Conservation (phyloP, 2,113 vertebrate species). For the Toxostoma redivivum region DNA sequence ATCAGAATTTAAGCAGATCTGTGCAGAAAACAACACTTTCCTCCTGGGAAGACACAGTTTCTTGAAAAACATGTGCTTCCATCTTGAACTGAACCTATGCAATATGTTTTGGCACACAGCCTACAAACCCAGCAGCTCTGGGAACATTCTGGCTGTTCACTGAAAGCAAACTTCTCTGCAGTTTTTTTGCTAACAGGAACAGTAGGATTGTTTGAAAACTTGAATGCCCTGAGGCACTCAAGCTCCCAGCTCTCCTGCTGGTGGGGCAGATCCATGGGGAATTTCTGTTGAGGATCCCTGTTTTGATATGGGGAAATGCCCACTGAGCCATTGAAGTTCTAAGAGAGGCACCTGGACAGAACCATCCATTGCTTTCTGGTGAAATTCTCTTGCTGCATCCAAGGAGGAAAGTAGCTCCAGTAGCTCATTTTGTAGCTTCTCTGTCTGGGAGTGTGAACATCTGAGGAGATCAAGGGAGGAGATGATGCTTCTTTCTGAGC, state of each 20-base stretch:
- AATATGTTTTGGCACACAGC: neutral
- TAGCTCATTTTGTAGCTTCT: neutral
- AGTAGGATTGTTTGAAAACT: neutral
- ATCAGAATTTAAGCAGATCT: neutral
- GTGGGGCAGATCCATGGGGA: neutral
- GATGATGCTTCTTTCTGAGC: neutral
- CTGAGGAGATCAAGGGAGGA: neutral
- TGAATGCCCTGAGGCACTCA: neutral
- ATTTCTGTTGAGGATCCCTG: neutral
- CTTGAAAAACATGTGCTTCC: neutral
- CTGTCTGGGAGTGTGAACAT: neutral
- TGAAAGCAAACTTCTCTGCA: neutral
- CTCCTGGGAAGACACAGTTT: neutral
- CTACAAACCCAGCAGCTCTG: neutral
- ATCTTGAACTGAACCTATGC: neutral
- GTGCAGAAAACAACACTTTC: neutral
- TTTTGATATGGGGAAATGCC: fast-evolving
- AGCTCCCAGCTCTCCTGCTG: neutral
- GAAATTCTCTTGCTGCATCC: neutral
- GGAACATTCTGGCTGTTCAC: neutral
- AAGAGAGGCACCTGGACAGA: neutral
- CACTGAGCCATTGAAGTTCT: neutral
- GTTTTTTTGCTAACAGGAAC: neutral
- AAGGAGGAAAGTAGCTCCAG: neutral
- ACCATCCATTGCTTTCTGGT: neutral